phyloP scores from a whole-genome alignment of 2,797 vertebrate genomes.

The Sebastolobus alascanus region DNA sequence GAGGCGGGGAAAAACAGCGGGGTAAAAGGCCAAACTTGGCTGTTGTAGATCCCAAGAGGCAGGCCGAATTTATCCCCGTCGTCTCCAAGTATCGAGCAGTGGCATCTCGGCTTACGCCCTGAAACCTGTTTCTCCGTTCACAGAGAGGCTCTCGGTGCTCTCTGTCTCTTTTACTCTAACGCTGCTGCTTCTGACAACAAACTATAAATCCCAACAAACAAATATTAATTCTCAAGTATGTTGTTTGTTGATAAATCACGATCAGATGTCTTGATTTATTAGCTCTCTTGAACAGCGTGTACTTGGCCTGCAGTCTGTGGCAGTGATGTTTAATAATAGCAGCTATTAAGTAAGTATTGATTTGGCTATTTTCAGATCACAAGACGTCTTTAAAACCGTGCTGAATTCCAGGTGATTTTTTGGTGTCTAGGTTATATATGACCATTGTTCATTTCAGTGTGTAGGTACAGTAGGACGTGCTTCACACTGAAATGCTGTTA shows the following conservation, averaged over 20 bases:
- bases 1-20: constrained; percentile 33
- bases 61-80: constrained; percentile 64
- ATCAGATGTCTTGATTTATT: constrained; percentile 1
- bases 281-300: neutral
- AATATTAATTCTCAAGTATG: neutral
- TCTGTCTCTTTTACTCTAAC: neutral
- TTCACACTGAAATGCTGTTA: neutral
- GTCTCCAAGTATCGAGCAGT: constrained; percentile 76
- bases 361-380: constrained; percentile 7
- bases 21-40: constrained; percentile 66
- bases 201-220: neutral
- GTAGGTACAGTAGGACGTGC: too few relatives aligned
- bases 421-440: neutral
- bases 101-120: constrained; percentile 68
- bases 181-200: neutral
- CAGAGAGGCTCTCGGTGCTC: neutral
- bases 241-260: neutral
- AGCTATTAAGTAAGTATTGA: constrained; percentile 16
- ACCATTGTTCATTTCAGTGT: neutral
- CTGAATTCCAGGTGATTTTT: neutral
- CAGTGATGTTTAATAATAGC: constrained; percentile 14
- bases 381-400: neutral
- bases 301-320: neutral
- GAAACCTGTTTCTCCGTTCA: constrained; percentile 38
- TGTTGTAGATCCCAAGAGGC: constrained; percentile 63